Percentiles rank a stretch among this genome's conserved stretches.
phyloP scores from a whole-genome alignment of 1,140 invertebrate species.

The Drosophila subpulchrella region DNA sequence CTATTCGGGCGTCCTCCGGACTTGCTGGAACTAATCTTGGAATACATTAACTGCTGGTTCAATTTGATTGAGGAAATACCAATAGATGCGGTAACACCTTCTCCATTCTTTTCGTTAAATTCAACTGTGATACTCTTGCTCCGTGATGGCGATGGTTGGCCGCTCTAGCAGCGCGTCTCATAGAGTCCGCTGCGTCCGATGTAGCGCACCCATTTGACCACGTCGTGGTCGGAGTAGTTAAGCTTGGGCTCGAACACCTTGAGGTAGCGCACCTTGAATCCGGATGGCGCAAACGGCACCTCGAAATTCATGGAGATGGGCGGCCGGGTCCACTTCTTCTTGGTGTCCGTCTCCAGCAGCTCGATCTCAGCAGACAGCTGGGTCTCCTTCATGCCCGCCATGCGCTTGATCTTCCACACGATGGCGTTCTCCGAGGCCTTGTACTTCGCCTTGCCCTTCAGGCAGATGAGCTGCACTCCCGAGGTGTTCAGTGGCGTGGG shows the following conservation, averaged over 20 bases:
- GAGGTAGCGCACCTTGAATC: constrained; percentile 98
- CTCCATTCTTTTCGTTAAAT: constrained; percentile 48
- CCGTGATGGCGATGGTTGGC: constrained; percentile 9
- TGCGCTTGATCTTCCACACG: constrained; percentile 99
- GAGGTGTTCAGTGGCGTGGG: constrained; percentile 99
- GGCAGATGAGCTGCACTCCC: constrained; percentile 98
- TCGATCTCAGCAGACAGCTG: constrained; percentile 99
- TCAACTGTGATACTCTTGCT: constrained; percentile 64
- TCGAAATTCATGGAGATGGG: constrained; percentile 99
- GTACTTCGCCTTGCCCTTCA: constrained; percentile 99
- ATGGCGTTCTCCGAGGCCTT: constrained; percentile 99
- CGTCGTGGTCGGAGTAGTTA: constrained; percentile 99
- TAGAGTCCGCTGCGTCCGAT: constrained; percentile 99
- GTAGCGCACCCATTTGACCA: constrained; percentile 99
- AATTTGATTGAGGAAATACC: constrained; percentile 77
- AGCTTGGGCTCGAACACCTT: constrained; percentile 99
- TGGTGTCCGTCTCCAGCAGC: constrained; percentile 98
- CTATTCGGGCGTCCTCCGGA: constrained; percentile 23
- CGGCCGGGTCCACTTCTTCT: constrained; percentile 99
- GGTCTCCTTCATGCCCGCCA: constrained; percentile 99
- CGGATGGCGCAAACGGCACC: constrained; percentile 98
- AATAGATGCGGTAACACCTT: constrained; percentile 55
- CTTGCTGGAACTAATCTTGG: constrained; percentile 71
- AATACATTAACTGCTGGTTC: constrained; percentile 75
- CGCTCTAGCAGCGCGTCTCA: constrained; percentile 96